A percentile compares a stretch with the other conserved stretches of the same genome.
These are phyloP conservation scores for Heliconius eleuchia DNA, from an alignment of 1,140 invertebrate species.

Conservation along the genomic window DNA sequence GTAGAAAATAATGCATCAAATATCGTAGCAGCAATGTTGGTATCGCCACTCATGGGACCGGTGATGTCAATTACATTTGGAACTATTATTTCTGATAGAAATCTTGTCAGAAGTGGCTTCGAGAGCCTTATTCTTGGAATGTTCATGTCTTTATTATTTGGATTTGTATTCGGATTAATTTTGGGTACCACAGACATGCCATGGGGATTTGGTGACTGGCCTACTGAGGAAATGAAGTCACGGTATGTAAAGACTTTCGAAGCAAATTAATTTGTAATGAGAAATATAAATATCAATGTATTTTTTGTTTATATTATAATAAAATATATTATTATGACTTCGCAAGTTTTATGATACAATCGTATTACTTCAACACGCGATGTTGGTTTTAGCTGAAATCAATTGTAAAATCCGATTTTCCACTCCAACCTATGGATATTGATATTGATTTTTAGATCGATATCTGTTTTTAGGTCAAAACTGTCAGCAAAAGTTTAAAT, in stretches of 20 bases:
- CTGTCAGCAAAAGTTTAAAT: neutral
- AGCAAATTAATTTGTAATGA: neutral
- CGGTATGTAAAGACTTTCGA: conserved; percentile 73
- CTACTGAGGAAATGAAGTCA: conserved; percentile 91
- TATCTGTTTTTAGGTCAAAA: conserved; percentile 6
- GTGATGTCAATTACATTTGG: conserved; percentile 94
- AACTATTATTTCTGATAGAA: conserved; percentile 88
- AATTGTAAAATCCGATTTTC: conserved; percentile 12
- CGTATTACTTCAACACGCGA: neutral
- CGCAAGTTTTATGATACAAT: neutral
- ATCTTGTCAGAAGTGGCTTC: conserved; percentile 84
- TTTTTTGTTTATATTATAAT: neutral
- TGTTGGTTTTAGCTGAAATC: conserved; percentile 13
- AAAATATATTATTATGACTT: neutral
- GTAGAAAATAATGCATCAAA: conserved; percentile 87
- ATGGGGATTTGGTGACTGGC: conserved; percentile 90
- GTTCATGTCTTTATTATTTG: conserved; percentile 87
- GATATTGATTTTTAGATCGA: conserved; percentile 3
- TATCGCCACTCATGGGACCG: conserved; percentile 93
- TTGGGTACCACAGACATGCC: conserved; percentile 87
- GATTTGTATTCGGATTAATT: conserved; percentile 90
- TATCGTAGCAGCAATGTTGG: conserved; percentile 93
- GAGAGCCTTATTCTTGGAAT: conserved; percentile 87
- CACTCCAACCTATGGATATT: neutral
- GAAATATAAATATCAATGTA: neutral